Evolutionary conservation across 2,888 invertebrate species (phyloP).

Genomic region (Drosophila parthenogenetica): DNA sequence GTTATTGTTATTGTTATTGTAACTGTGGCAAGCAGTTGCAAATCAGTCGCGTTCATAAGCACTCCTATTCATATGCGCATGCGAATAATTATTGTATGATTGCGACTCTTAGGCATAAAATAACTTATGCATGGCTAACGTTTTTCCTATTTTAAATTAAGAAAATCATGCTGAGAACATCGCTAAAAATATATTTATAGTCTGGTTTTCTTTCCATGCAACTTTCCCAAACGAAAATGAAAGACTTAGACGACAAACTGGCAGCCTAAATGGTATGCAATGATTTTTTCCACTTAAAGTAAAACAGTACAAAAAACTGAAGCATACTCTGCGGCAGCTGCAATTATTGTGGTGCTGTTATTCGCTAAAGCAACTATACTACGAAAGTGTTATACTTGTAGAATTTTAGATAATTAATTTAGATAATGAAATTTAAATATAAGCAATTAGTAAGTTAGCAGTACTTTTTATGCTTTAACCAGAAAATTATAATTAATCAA

Average conservation of each 20-base stretch:
- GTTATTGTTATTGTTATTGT: conserved; percentile 16
- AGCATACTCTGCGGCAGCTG: conserved; percentile 39
- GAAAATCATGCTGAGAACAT: conserved; percentile 8
- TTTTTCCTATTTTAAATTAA: conserved; percentile 1
- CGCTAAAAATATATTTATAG: not conserved
- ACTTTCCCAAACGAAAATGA: conserved; percentile 42
- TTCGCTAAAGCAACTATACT: conserved; percentile 1
- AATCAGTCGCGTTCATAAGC: conserved; percentile 39
- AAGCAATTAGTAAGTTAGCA: too few relatives aligned
- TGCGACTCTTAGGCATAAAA: conserved; percentile 34
- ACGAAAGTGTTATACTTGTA: not conserved
- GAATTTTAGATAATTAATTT: not conserved
- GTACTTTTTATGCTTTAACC: too few relatives aligned
- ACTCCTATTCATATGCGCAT: conserved; percentile 43
- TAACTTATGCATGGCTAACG: conserved; percentile 3
- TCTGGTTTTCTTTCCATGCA: not conserved
- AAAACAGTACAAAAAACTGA: accelerated
- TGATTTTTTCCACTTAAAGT: accelerated
- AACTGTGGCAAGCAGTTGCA: conserved; percentile 70
- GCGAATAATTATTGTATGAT: conserved; percentile 48
- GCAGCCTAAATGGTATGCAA: conserved; percentile 42
- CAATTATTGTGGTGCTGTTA: not conserved
- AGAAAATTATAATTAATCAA: too few relatives aligned
- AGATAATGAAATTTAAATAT: too few relatives aligned
- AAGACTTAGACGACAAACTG: conserved; percentile 76